Evolutionary conservation across 2,888 invertebrate species (phyloP).

Genomic region (Hypena proboscidalis): DNA sequence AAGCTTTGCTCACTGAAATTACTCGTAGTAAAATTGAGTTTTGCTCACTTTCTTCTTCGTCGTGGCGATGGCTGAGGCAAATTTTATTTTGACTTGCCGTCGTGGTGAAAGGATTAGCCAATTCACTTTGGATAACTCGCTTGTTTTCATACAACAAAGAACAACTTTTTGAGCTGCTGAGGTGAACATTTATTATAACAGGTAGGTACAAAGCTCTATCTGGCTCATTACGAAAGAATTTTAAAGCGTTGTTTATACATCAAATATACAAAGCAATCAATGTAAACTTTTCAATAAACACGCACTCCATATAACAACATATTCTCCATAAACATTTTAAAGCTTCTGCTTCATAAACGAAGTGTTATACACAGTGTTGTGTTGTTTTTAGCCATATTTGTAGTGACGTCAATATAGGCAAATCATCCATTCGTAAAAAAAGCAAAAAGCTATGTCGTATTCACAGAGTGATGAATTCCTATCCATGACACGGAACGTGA

Average conservation of each 20-base stretch:
- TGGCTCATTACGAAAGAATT: no score
- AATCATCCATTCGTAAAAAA: conserved; percentile 25
- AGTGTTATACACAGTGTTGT: conserved; percentile 3
- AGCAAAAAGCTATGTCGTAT: conserved; percentile 29
- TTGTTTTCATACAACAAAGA: no score
- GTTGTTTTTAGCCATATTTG: conserved; percentile 16
- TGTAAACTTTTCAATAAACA: conserved; percentile 1
- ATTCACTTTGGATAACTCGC: no score
- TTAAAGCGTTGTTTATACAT: not conserved
- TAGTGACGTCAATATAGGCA: conserved; percentile 21
- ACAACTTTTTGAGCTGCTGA: no score
- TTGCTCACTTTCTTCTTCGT: no score
- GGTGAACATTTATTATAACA: no score
- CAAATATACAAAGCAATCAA: not conserved
- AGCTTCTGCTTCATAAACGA: conserved; percentile 20
- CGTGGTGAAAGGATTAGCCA: no score
- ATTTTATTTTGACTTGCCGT: no score
- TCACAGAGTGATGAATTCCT: conserved; percentile 35
- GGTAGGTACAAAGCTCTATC: no score
- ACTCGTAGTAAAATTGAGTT: no score
- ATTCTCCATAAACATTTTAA: conserved; percentile 25
- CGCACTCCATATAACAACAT: not conserved
- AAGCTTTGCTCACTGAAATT: no score
- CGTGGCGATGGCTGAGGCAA: no score
- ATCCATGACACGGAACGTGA: conserved; percentile 16